These are phyloP conservation scores for Syngnathus typhle DNA, from an alignment of 2,113 vertebrate species.

Conservation along the genomic window DNA sequence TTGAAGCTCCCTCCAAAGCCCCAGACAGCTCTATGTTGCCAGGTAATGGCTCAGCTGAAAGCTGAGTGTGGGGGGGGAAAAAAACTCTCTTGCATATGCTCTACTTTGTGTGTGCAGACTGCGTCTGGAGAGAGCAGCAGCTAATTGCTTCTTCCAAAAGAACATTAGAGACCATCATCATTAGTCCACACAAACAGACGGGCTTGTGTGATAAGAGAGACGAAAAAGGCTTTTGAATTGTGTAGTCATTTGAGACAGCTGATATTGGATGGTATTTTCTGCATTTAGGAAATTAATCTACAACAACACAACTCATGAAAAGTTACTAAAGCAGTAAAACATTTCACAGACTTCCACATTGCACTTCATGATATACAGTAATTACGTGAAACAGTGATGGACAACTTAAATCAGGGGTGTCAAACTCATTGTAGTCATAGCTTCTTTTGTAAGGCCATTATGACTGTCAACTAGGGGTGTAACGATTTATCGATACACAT, in stretches of 20 bases:
- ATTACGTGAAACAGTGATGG: no score
- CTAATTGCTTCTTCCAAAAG: conserved; percentile 34
- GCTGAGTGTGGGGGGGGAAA: conserved; percentile 24
- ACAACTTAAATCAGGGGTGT: no score
- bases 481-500: no score
- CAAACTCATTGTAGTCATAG: no score
- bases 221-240: conserved; percentile 2
- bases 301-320: conserved; percentile 12
- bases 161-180: conserved; percentile 48
- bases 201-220: conserved; percentile 3
- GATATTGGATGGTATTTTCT: conserved; percentile 35
- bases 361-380: no score
- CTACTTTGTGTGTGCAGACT: conserved; percentile 15
- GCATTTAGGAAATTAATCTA: conserved; percentile 21
- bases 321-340: neutral
- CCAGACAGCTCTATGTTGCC: conserved; percentile 19
- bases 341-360: neutral
- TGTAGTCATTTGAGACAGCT: conserved; percentile 4
- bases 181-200: conserved; percentile 30
- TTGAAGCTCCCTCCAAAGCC: conserved; percentile 24
- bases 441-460: no score
- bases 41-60: conserved; percentile 36
- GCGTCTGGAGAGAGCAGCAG: conserved; percentile 22
- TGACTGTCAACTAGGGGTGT: no score
- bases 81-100: conserved; percentile 14